Evolutionary conservation across 2,888 invertebrate species (phyloP).

Genomic region (Drosophila mettleri): DNA sequence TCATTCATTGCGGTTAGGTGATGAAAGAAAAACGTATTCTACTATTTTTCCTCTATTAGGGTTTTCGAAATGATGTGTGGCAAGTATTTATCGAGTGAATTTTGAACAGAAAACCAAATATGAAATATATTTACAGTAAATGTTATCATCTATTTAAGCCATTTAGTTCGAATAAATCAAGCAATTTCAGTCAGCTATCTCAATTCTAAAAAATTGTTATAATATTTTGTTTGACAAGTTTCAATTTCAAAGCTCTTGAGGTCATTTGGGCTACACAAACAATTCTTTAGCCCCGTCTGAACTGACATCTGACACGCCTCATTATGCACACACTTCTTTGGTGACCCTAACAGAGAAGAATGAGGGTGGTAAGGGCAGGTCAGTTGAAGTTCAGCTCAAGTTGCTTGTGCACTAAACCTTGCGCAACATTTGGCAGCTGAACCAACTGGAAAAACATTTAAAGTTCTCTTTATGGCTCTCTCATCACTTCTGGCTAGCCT

Average conservation of each 20-base stretch:
- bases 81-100: conserved; percentile 3
- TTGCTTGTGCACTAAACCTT: conserved; percentile 44
- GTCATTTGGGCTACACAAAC: background rate
- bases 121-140: background rate
- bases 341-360: conserved; percentile 5
- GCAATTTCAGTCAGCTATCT: background rate
- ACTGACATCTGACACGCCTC: conserved; percentile 29
- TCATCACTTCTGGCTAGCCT: conserved; percentile 59
- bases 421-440: conserved; percentile 67
- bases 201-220: background rate
- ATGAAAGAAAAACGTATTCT: conserved; percentile 4
- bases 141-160: no score
- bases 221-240: conserved; percentile 10
- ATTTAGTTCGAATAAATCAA: no score
- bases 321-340: conserved; percentile 40
- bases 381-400: conserved; percentile 16
- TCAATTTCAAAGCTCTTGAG: conserved; percentile 10
- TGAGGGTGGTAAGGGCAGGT: background rate
- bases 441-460: conserved; percentile 63
- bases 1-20: conserved; percentile 27
- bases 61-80: conserved; percentile 17
- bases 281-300: background rate
- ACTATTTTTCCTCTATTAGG: background rate
- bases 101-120: background rate
- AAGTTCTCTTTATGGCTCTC: conserved; percentile 66